These are phyloP conservation scores for Hoplias malabaricus DNA, from an alignment of 2,113 vertebrate species.

Conservation along the genomic window DNA sequence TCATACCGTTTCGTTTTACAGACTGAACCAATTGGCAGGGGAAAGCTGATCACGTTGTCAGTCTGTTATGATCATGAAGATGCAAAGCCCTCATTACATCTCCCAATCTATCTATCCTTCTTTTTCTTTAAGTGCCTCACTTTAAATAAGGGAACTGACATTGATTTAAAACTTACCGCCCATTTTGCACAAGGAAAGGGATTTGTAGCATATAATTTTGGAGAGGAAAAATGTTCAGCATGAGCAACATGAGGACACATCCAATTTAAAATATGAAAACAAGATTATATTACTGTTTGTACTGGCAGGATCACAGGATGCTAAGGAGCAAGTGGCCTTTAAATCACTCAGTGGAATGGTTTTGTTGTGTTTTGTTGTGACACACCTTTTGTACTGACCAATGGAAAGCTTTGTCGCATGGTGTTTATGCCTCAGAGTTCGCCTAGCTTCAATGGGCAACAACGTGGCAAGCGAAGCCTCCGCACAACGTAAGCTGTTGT, in stretches of 20 bases:
- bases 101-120: not conserved
- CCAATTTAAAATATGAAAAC: too few species aligned
- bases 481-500: too few species aligned
- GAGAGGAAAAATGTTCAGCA: not conserved
- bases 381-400: too few species aligned
- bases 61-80: not conserved
- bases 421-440: too few species aligned
- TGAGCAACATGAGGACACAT: too few species aligned
- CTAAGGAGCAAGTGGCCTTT: too few species aligned
- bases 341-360: too few species aligned
- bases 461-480: too few species aligned
- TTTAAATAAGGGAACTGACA: conserved; percentile 19
- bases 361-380: too few species aligned
- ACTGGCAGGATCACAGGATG: too few species aligned
- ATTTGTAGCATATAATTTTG: conserved; percentile 29
- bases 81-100: conserved; percentile 25
- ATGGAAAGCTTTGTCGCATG: too few species aligned
- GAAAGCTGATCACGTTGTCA: not conserved
- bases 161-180: conserved; percentile 14
- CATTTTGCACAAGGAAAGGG: not conserved
- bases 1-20: not conserved
- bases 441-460: not conserved
- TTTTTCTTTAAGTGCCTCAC: not conserved
- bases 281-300: too few species aligned
- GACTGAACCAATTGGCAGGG: not conserved